These are phyloP conservation scores for Porites australiensis DNA, from an alignment of 64 coral and sea anemone genomes.

Conservation along the genomic window DNA sequence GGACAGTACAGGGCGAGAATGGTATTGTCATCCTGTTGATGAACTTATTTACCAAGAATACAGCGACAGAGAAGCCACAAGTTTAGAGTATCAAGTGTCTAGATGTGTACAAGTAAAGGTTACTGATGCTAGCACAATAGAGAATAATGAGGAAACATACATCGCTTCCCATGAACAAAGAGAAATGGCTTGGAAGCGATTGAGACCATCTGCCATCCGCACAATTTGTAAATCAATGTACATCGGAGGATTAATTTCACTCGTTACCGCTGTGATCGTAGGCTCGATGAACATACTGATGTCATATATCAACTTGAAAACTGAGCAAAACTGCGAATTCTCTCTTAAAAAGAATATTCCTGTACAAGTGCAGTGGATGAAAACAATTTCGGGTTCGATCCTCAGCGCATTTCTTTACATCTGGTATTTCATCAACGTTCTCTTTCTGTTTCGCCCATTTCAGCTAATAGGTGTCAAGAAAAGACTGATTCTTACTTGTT, in stretches of 20 bases:
- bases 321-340: not conserved
- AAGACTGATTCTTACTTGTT: not conserved
- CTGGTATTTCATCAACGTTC: not conserved
- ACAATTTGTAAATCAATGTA: slow-evolving; percentile 5
- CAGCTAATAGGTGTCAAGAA: not conserved
- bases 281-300: not conserved
- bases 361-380: not conserved
- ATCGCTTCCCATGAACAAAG: not conserved
- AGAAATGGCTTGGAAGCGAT: slow-evolving; percentile 1
- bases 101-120: not conserved
- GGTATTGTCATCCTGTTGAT: not conserved
- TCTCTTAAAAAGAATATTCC: not conserved
- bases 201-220: not conserved
- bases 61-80: not conserved
- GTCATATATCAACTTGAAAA: not conserved
- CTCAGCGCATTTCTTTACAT: not conserved
- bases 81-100: not conserved
- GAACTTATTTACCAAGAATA: slow-evolving; percentile 36
- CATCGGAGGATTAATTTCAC: not conserved
- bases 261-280: not conserved
- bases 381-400: not conserved
- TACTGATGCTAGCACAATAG: no score
- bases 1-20: not conserved
- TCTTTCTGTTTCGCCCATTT: not conserved
- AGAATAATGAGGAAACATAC: no score